A percentile compares a stretch with the other conserved stretches of the same genome.
phyloP scores from a whole-genome alignment of 2,888 invertebrate genomes.

The Helleia helle region DNA sequence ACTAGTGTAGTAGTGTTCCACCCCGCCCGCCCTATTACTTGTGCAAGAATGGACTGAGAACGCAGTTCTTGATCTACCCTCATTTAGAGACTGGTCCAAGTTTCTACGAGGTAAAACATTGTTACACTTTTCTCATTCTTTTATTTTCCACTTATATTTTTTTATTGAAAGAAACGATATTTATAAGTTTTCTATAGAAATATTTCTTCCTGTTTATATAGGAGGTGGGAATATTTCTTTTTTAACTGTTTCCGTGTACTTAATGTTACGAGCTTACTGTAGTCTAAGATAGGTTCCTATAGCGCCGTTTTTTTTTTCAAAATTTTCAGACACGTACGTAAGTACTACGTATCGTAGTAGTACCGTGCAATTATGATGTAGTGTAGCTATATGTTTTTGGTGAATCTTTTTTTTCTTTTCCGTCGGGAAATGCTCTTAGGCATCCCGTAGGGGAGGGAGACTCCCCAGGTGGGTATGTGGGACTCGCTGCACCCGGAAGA shows the following conservation, averaged over 20 bases:
- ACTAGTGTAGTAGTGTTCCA: neutral
- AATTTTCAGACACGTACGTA: no score
- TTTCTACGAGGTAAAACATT: constrained; percentile 4
- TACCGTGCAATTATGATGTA: no score
- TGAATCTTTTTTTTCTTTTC: no score
- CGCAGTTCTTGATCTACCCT: constrained; percentile 7
- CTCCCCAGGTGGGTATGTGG: no score
- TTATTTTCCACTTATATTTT: neutral
- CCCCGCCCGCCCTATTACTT: neutral
- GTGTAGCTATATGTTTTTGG: no score
- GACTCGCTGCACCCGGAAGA: no score
- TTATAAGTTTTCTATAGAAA: constrained; percentile 3
- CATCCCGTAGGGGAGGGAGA: no score
- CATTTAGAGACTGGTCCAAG: constrained; percentile 6
- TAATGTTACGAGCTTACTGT: no score
- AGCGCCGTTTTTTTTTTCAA: no score
- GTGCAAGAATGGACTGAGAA: constrained; percentile 8
- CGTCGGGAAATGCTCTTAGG: no score
- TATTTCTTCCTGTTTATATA: neutral
- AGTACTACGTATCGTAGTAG: no score
- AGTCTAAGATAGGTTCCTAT: no score
- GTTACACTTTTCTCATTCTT: constrained; percentile 1
- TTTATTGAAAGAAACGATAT: neutral
- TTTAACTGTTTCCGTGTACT: neutral
- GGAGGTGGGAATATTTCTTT: neutral